phyloP scores from a whole-genome alignment of 2,113 vertebrate genomes.

The Pseudois nayaur region DNA sequence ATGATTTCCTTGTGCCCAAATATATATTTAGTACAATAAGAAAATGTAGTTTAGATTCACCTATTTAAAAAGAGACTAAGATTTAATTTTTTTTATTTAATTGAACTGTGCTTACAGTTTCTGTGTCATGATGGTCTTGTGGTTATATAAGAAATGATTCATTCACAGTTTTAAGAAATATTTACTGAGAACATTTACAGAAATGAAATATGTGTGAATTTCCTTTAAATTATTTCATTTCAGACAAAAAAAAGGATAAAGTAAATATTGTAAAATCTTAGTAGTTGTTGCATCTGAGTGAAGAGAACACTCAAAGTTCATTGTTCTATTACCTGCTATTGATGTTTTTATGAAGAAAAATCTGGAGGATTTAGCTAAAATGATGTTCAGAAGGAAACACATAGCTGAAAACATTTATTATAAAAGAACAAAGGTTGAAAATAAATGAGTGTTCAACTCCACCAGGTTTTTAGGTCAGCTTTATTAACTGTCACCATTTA shows the following conservation, averaged over 20 bases:
- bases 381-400: neutral
- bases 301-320: neutral
- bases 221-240: neutral
- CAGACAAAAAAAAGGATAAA: neutral
- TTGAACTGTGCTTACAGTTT: neutral
- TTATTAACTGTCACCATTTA: neutral
- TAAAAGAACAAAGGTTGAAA: neutral
- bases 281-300: neutral
- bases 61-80: neutral
- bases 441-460: neutral
- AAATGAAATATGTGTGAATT: neutral
- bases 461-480: neutral
- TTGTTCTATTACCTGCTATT: neutral
- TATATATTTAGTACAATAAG: too few relatives aligned
- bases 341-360: neutral
- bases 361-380: neutral
- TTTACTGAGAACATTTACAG: neutral
- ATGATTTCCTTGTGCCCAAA: neutral
- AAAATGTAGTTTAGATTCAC: neutral
- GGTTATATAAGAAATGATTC: neutral
- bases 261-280: neutral
- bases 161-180: neutral
- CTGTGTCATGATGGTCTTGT: neutral
- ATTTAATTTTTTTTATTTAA: neutral
- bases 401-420: neutral